Evolutionary conservation across 2,113 vertebrate genomes (phyloP).

Genomic region (Corydoras sp.): DNA sequence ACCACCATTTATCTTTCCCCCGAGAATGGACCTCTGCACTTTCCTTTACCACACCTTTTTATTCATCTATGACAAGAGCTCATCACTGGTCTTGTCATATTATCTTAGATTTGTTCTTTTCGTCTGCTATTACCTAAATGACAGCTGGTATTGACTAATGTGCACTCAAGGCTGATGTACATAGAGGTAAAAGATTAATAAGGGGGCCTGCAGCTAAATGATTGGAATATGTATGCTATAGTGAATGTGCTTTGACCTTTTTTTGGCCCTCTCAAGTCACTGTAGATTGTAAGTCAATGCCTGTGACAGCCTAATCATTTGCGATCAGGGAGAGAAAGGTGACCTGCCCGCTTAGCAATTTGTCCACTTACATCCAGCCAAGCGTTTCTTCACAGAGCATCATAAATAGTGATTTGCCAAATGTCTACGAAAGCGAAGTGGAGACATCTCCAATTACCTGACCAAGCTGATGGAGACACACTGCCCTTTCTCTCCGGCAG

Average conservation of each 20-base stretch:
- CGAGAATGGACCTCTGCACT: conserved; percentile 33
- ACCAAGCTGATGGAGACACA: conserved; percentile 20
- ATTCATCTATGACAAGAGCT: conserved; percentile 26
- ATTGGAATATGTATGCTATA: background rate
- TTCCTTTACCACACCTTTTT: conserved; percentile 30
- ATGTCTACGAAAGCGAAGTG: conserved; percentile 43
- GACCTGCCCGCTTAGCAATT: conserved; percentile 31
- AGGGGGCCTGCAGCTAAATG: background rate
- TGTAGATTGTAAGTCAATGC: conserved; percentile 9
- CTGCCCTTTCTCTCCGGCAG: conserved; percentile 12
- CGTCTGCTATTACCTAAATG: conserved; percentile 17
- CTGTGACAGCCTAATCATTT: conserved; percentile 26
- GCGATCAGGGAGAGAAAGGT: conserved; percentile 12
- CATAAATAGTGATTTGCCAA: conserved; percentile 35
- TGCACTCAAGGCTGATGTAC: conserved; percentile 14
- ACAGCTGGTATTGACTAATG: conserved; percentile 35
- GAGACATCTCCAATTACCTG: conserved; percentile 51
- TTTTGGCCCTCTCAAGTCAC: conserved; percentile 9
- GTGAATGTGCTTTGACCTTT: conserved; percentile 7
- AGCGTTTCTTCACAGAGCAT: conserved; percentile 33
- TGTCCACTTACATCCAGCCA: conserved; percentile 28
- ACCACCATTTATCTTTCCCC: conserved; percentile 40
- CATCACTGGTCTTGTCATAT: conserved; percentile 22
- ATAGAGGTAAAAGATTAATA: background rate
- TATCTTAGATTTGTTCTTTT: conserved; percentile 18